phyloP scores from a whole-genome alignment of 1,140 invertebrate genomes.

The Drosophila albomicans region DNA sequence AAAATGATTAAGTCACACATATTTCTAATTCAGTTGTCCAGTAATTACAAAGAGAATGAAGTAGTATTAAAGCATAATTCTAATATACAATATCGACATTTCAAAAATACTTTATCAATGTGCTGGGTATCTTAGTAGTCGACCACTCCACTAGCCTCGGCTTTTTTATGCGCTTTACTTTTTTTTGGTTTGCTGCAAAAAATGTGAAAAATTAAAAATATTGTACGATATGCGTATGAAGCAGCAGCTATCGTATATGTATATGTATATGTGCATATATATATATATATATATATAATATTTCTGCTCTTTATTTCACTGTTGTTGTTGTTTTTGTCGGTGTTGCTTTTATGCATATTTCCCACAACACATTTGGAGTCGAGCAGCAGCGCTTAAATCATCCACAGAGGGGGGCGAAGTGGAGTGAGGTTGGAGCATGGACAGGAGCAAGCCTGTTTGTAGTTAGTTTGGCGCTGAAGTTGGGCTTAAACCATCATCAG shows the following conservation, averaged over 20 bases:
- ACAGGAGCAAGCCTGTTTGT: constrained; percentile 48
- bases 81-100: neutral
- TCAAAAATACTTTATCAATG: neutral
- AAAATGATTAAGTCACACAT: too few relatives aligned
- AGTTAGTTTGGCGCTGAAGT: constrained; percentile 76
- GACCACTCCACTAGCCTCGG: neutral
- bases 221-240: constrained; percentile 49
- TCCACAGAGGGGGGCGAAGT: constrained; percentile 37
- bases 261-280: neutral
- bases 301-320: constrained; percentile 18
- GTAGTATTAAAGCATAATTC: neutral
- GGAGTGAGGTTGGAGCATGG: constrained; percentile 17
- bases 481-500: constrained; percentile 76
- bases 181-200: constrained; percentile 45
- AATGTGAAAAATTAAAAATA: constrained; percentile 80
- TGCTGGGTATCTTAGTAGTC: neutral
- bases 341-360: constrained; percentile 81
- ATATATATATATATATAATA: constrained; percentile 18
- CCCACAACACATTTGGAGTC: constrained; percentile 77
- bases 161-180: neutral
- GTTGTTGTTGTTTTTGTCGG: constrained; percentile 39
- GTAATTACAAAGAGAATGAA: too few relatives aligned
- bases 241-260: constrained; percentile 23
- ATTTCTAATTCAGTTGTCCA: too few relatives aligned
- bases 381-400: constrained; percentile 76